A percentile compares a stretch with the other conserved stretches of the same genome.
Evolutionary conservation across 37 sponge, comb jelly and placozoan genomes (phyloP).

Genomic region (Geodia barretti): DNA sequence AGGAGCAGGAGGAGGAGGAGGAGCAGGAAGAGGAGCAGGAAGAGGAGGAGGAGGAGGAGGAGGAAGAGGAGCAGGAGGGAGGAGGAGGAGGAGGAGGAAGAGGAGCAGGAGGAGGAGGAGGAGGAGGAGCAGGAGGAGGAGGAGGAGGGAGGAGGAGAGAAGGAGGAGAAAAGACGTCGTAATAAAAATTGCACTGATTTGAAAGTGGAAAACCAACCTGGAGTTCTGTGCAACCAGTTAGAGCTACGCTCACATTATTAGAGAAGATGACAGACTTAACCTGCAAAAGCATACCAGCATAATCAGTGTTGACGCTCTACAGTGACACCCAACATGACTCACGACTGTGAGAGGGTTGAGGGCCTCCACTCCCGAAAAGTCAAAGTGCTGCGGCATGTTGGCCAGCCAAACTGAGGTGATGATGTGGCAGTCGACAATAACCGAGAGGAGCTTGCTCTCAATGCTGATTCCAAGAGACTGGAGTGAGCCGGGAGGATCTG

Average conservation of each 20-base stretch:
- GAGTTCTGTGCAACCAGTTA: neutral
- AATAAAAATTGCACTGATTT: too few relatives aligned
- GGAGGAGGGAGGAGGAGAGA: too few relatives aligned
- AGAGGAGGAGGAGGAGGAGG: too few relatives aligned
- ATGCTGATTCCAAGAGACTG: neutral
- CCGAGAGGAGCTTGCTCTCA: neutral
- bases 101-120: neutral
- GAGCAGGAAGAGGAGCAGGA: neutral
- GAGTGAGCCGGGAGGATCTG: neutral
- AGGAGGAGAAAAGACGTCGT: neutral
- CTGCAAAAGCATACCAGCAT: neutral
- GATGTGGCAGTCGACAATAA: neutral
- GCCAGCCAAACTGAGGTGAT: neutral
- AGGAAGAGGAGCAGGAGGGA: neutral
- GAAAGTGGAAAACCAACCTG: too few relatives aligned
- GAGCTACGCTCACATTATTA: neutral
- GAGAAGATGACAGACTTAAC: neutral
- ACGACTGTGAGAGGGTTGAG: neutral
- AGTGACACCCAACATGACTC: too few relatives aligned
- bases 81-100: neutral
- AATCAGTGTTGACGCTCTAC: neutral
- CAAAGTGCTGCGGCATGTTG: neutral
- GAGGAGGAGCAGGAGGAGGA: neutral
- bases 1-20: neutral
- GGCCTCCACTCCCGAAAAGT: neutral